Evolutionary conservation across 2,797 vertebrate species (phyloP).

Genomic region (Scolopax bukidnonensis): DNA sequence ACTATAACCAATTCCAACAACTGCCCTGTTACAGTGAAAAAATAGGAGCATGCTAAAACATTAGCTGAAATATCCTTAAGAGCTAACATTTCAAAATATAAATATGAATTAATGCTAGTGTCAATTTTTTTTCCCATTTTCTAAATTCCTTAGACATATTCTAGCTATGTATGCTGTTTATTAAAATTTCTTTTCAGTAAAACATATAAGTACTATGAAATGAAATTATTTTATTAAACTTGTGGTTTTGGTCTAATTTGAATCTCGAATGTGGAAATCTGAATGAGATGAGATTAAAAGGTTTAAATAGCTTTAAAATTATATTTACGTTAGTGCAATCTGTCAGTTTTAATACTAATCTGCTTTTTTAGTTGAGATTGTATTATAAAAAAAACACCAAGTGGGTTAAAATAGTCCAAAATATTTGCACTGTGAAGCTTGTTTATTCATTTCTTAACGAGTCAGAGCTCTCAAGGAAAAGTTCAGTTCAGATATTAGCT

Average conservation of each 20-base stretch:
- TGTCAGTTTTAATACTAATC: slow-evolving; percentile 79
- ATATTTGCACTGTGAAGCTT: slow-evolving; percentile 17
- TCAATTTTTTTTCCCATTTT: background rate
- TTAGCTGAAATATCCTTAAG: slow-evolving; percentile 29
- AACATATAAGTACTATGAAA: slow-evolving; percentile 28
- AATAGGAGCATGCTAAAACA: background rate
- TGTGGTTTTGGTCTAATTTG: slow-evolving; percentile 55
- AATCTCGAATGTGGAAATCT: slow-evolving; percentile 73
- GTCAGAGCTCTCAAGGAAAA: slow-evolving; percentile 78
- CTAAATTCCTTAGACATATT: slow-evolving; percentile 8
- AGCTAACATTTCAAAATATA: slow-evolving; percentile 30
- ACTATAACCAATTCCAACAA: slow-evolving; percentile 53
- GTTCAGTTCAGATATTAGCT: slow-evolving; percentile 89
- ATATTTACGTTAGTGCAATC: slow-evolving; percentile 80
- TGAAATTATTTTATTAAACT: slow-evolving; percentile 63
- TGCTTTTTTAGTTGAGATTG: slow-evolving; percentile 68
- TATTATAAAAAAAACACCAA: background rate
- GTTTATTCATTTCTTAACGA: slow-evolving; percentile 43
- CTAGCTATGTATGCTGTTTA: background rate
- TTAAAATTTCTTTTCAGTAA: slow-evolving; percentile 48
- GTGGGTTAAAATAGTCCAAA: slow-evolving; percentile 51
- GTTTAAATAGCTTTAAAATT: slow-evolving; percentile 83
- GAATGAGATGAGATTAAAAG: slow-evolving; percentile 78
- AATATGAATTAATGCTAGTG: background rate
- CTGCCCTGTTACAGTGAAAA: slow-evolving; percentile 56